Conservation (phyloP, 1,140 invertebrate genomes). For the Tachypleus tridentatus region DNA sequence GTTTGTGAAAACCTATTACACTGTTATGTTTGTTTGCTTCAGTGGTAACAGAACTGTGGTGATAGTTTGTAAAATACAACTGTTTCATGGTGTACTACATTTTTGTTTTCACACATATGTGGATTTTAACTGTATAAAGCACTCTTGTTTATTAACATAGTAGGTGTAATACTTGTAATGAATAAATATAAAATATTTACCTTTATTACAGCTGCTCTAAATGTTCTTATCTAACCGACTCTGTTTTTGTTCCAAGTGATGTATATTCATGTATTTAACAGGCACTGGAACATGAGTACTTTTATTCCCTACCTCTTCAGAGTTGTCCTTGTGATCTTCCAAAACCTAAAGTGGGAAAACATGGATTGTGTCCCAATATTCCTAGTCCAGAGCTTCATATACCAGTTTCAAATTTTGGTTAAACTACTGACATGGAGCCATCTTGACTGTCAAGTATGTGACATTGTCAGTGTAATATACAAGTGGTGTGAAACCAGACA, state of each 20-base stretch:
- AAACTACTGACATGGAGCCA: too few species aligned
- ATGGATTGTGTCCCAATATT: constrained; percentile 3
- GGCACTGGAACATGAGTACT: constrained; percentile 43
- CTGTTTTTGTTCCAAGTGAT: constrained; percentile 1
- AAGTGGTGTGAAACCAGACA: too few species aligned
- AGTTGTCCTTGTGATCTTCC: constrained; percentile 40
- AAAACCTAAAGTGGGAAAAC: constrained; percentile 24
- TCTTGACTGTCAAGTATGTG: too few species aligned
- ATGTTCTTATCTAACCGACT: background rate
- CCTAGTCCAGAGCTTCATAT: constrained; percentile 10
- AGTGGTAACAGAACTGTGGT: too few species aligned
- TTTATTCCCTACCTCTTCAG: constrained; percentile 42
- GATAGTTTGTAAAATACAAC: too few species aligned
- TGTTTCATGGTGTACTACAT: too few species aligned
- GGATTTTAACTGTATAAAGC: too few species aligned
- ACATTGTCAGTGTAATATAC: too few species aligned
- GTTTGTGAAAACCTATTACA: too few species aligned
- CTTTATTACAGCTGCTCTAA: constrained; percentile 6
- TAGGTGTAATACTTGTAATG: background rate
- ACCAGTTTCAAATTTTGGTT: background rate
- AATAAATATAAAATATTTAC: constrained; percentile 1
- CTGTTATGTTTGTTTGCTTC: too few species aligned
- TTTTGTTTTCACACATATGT: too few species aligned
- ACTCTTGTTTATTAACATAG: too few species aligned
- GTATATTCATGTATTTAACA: constrained; percentile 18